Evolutionary conservation across 2,888 invertebrate species (phyloP).

Genomic region (Nasonovia ribisnigri): DNA sequence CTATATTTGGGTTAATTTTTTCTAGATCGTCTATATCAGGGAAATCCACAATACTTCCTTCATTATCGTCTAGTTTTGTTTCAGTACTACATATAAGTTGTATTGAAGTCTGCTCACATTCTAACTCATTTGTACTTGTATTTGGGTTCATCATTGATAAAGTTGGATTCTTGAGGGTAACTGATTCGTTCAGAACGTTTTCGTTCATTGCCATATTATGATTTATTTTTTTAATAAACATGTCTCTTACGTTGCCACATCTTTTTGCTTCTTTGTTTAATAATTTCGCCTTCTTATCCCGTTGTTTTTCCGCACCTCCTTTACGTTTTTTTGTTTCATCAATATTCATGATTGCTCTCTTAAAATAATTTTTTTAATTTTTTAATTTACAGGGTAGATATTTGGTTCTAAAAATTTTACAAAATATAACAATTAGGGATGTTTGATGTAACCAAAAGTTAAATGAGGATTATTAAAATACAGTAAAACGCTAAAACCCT

Average conservation of each 20-base stretch:
- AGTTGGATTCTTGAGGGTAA: too few species aligned
- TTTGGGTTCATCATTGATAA: too few species aligned
- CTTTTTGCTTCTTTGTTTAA: neutral
- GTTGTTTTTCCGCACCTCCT: constrained; percentile 22
- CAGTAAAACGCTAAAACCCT: neutral
- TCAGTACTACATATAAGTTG: too few species aligned
- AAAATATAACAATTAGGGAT: constrained; percentile 18
- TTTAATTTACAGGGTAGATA: constrained; percentile 8
- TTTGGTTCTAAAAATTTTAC: constrained; percentile 13
- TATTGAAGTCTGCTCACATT: too few species aligned
- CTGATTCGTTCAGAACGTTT: too few species aligned
- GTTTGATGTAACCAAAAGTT: constrained; percentile 13
- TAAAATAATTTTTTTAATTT: neutral
- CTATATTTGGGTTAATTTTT: neutral
- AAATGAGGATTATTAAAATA: constrained; percentile 16
- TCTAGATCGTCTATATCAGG: too few species aligned
- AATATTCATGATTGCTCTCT: constrained; percentile 18
- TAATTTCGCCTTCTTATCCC: constrained; percentile 14
- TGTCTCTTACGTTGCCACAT: neutral
- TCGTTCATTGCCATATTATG: neutral
- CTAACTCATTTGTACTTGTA: too few species aligned
- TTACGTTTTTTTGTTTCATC: constrained; percentile 17
- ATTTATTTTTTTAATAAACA: constrained; percentile 6
- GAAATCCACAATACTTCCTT: too few species aligned
- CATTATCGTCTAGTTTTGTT: too few species aligned